A percentile compares a stretch with the other conserved stretches of the same genome.
Evolutionary conservation across 1,140 invertebrate species (phyloP).

Genomic region (Zaprionus gabonicus): DNA sequence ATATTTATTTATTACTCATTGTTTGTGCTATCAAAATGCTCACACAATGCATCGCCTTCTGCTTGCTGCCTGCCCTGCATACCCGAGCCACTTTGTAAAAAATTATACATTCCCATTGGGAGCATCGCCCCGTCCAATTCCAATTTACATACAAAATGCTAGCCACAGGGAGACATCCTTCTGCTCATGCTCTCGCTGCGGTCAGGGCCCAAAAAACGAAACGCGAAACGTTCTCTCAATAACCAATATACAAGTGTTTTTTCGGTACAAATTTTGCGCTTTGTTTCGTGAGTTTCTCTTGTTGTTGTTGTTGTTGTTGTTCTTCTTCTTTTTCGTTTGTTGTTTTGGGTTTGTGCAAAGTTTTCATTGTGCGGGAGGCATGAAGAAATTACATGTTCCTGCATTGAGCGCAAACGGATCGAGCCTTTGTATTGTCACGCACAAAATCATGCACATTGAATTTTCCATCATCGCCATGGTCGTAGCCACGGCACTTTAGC

Average conservation of each 20-base stretch:
- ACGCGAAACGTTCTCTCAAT: constrained; percentile 21
- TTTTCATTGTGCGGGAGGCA: constrained; percentile 49
- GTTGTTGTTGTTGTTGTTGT: constrained; percentile 21
- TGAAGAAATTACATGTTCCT: constrained; percentile 75
- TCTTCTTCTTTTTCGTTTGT: constrained; percentile 11
- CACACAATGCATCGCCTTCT: constrained; percentile 37
- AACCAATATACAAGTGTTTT: constrained; percentile 51
- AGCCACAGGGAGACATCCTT: constrained; percentile 14
- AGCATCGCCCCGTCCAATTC: constrained; percentile 18
- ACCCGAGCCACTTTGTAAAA: constrained; percentile 42
- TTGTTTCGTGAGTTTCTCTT: constrained; percentile 51
- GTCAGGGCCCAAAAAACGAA: constrained; percentile 40
- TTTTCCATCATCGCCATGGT: constrained; percentile 86
- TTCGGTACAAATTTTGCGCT: constrained; percentile 47
- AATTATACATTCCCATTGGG: constrained; percentile 51
- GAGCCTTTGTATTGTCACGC: constrained; percentile 87
- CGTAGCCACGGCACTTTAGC: constrained; percentile 87
- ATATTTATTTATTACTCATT: constrained; percentile 66
- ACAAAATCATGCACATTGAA: constrained; percentile 90
- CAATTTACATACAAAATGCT: constrained; percentile 75
- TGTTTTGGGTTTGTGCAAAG: constrained; percentile 49
- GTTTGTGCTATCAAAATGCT: constrained; percentile 52
- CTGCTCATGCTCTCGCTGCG: constrained; percentile 18
- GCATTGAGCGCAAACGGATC: constrained; percentile 85
- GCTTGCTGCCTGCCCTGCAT: not conserved